Conservation (phyloP, 2,888 invertebrate genomes). For the Pristionchus exspectatus region DNA sequence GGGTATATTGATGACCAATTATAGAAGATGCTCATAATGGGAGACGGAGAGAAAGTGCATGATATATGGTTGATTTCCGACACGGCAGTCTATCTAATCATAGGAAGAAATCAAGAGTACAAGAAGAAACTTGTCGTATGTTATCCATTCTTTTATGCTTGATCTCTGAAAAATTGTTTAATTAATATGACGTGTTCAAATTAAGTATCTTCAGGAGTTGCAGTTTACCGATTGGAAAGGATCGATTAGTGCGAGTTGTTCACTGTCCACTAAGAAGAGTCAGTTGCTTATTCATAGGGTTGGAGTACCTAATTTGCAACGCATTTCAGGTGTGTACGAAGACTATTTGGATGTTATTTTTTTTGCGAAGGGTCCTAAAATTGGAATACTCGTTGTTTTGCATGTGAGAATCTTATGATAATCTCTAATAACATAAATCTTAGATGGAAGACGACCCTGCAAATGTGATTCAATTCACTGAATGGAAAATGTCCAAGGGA, state of each 20-base stretch:
- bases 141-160: background rate
- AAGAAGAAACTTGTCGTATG: background rate
- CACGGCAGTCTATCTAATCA: background rate
- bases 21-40: background rate
- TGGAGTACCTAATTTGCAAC: too few species aligned
- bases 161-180: too few species aligned
- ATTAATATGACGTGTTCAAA: background rate
- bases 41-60: background rate
- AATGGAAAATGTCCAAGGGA: conserved; percentile 2
- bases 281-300: background rate
- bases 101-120: background rate
- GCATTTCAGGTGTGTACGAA: background rate
- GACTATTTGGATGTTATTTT: background rate
- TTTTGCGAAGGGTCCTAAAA: background rate
- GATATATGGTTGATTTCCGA: background rate
- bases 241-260: background rate
- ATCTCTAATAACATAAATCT: background rate
- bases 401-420: background rate
- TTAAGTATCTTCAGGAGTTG: background rate
- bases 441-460: background rate
- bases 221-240: background rate
- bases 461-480: background rate
- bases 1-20: too few species aligned
- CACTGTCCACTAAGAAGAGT: background rate
- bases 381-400: background rate